These are phyloP conservation scores for Linyphia triangularis DNA, from an alignment of 2,888 invertebrate species.

Conservation along the genomic window DNA sequence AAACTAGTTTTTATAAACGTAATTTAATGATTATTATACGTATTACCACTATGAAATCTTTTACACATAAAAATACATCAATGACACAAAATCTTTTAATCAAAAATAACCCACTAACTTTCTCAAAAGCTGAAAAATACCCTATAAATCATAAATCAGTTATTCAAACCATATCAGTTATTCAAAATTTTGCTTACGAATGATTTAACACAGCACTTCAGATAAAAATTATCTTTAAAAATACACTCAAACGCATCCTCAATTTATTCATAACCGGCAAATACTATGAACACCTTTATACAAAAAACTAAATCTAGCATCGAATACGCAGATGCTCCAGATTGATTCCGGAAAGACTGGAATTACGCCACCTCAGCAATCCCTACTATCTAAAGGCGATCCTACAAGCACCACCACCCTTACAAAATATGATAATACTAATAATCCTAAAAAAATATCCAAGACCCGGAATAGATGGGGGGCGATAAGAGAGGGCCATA, in stretches of 20 bases:
- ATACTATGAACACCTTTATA: neutral
- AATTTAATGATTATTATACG: too few relatives aligned
- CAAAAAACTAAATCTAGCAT: neutral
- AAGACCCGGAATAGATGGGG: slow-evolving; percentile 60
- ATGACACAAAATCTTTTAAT: too few relatives aligned
- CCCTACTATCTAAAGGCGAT: neutral
- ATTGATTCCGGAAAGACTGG: slow-evolving; percentile 13
- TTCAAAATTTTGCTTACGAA: neutral
- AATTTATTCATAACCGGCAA: neutral
- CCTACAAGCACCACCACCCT: neutral
- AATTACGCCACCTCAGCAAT: slow-evolving; percentile 14
- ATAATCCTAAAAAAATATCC: slow-evolving; percentile 34
- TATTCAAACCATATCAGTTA: neutral
- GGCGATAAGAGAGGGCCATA: slow-evolving; percentile 62
- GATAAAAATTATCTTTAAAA: neutral
- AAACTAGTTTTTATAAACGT: too few relatives aligned
- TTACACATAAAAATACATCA: too few relatives aligned
- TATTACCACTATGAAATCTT: too few relatives aligned
- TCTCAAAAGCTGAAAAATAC: too few relatives aligned
- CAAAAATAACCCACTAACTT: too few relatives aligned
- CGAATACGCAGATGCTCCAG: neutral
- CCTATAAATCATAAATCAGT: too few relatives aligned
- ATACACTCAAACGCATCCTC: neutral
- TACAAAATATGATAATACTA: neutral
- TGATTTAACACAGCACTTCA: neutral